Evolutionary conservation across 2,113 vertebrate species (phyloP), one percentile per base, ranked within the genome.

Genomic region (Coptodon rendalli): DNA sequence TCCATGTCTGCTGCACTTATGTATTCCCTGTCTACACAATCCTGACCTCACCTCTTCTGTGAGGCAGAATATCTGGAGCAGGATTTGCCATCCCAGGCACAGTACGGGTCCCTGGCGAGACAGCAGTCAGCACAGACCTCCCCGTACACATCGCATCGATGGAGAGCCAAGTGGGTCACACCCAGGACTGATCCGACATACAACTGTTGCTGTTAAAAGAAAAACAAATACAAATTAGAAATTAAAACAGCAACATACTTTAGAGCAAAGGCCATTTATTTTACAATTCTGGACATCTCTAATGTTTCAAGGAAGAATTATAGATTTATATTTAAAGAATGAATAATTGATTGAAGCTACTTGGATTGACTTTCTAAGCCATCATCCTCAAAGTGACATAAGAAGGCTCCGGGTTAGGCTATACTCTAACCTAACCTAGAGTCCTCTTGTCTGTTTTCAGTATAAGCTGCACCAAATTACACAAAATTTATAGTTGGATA

Each of bases 41-140:
- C 34, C 8, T 56, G 71, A 89, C 84, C 87, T n/a, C 82, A 99
- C 99, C 99, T 98, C 95, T 99, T 99, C 89, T 98, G 98, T 16
- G 98, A 99, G 2, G 97, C 97, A 0, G 98, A 99, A 94, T 99
- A 99, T 89, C 98, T 97, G 78, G 98, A 98, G 94, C 99, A 99
- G 93, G 98, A 97, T 53, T 98, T 99, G 85, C 99, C 99, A 0
- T 99, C 99, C 99, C 98, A 99, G 94, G 99, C 99, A 0, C 99
- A 99, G 96, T 99, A 99, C 0, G 99, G 99, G 82, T 99, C 98
- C 56, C 99, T 95, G 50, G 98, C 98, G 9, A 99, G 97, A 93
- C 98, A 99, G 96, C 99, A 99, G 95, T 99, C 99, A 0, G 99
- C 98, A 4, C 99, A 99, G 45, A 97, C 99, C 19, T 98, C 98